Evolutionary conservation across 2,888 invertebrate species (phyloP).

Genomic region (Agrotis puta): DNA sequence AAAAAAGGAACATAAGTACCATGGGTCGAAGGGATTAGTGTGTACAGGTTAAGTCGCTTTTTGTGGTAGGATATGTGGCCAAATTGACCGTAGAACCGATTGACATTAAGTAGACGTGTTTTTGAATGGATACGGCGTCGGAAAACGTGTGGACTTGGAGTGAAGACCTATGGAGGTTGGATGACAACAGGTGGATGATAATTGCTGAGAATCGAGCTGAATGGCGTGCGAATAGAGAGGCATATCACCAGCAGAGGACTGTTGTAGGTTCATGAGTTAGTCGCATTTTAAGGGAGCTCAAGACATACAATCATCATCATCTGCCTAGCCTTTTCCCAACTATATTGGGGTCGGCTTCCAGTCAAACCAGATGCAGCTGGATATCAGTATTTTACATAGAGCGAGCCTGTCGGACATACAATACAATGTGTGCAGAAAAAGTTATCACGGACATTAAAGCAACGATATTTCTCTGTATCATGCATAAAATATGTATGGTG

Average conservation of each 20-base stretch:
- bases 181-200: not conserved
- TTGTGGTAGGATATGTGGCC: not conserved
- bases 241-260: not conserved
- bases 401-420: too few relatives aligned
- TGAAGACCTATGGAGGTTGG: not conserved
- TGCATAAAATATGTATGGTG: not conserved
- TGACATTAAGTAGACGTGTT: not conserved
- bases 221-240: not conserved
- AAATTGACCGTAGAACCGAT: not conserved
- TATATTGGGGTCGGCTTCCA: too few relatives aligned
- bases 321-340: too few relatives aligned
- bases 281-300: not conserved
- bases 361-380: too few relatives aligned
- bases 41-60: not conserved
- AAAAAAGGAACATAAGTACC: conserved; percentile 47
- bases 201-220: not conserved
- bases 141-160: not conserved
- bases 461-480: not conserved
- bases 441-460: not conserved
- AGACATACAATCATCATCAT: too few relatives aligned
- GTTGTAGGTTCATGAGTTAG: not conserved
- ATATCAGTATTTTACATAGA: too few relatives aligned
- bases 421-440: not conserved
- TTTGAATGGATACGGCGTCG: not conserved
- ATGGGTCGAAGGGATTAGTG: conserved; percentile 7